Evolutionary conservation across 2,113 vertebrate genomes (phyloP).

Genomic region (Tychaedon coryphoeus): DNA sequence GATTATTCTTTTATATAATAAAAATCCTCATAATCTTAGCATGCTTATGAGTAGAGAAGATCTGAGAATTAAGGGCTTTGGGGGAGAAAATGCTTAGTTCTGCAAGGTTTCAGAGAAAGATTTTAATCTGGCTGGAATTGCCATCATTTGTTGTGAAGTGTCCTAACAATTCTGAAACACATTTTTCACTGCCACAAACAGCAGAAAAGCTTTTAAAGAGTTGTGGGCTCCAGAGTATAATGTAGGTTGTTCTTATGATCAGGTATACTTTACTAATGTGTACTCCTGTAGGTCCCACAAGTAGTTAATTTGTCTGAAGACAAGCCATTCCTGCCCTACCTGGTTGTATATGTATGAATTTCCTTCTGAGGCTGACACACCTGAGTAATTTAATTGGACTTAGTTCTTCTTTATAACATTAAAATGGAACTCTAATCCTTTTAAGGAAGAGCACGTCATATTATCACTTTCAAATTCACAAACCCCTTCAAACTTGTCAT

Average conservation of each 20-base stretch:
- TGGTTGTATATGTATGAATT: neutral
- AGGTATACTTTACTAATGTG: neutral
- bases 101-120: neutral
- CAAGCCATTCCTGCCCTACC: neutral
- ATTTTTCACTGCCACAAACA: neutral
- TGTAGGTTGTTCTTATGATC: neutral
- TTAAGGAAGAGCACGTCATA: neutral
- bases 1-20: constrained; percentile 16
- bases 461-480: neutral
- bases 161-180: neutral
- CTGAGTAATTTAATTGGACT: neutral
- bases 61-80: neutral
- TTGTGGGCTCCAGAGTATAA: neutral
- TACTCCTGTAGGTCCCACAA: neutral
- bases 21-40: neutral
- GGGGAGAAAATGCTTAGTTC: neutral
- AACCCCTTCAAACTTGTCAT: neutral
- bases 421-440: neutral
- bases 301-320: neutral
- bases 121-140: neutral
- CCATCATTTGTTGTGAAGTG: neutral
- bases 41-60: neutral
- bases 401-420: neutral
- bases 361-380: neutral
- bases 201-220: neutral